These are phyloP conservation scores for Perdita meconis DNA, from an alignment of 2,888 invertebrate genomes.

Conservation along the genomic window DNA sequence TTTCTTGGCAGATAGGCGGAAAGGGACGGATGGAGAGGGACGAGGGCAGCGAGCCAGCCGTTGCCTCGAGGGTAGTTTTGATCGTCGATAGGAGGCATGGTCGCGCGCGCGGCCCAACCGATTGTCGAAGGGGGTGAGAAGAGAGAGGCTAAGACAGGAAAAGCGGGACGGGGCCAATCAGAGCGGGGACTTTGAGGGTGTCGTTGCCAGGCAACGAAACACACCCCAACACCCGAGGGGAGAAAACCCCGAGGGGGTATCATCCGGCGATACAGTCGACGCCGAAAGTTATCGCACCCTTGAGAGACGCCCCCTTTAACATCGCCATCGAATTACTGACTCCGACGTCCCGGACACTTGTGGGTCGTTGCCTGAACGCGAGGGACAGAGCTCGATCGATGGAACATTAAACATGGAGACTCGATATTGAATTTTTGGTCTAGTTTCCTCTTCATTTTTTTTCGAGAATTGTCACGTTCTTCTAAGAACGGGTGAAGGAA, in stretches of 20 bases:
- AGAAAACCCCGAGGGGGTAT: constrained; percentile 74
- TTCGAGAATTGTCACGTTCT: too few species aligned
- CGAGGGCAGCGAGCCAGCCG: constrained; percentile 7
- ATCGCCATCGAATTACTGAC: constrained; percentile 59
- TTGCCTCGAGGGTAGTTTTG: constrained; percentile 58
- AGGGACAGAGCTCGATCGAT: constrained; percentile 10
- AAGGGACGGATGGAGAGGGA: background rate
- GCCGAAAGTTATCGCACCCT: constrained; percentile 74
- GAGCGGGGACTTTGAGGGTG: constrained; percentile 80
- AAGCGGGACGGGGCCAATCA: constrained; percentile 80
- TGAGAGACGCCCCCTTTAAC: constrained; percentile 68
- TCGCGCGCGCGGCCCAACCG: constrained; percentile 45
- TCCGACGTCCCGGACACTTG: constrained; percentile 56
- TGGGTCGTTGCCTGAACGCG: constrained; percentile 24
- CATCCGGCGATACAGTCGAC: constrained; percentile 73
- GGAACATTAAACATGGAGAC: background rate
- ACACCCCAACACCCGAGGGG: constrained; percentile 75
- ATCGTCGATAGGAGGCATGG: constrained; percentile 61
- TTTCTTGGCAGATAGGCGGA: constrained; percentile 10
- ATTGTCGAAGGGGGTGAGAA: constrained; percentile 67
- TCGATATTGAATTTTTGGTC: background rate
- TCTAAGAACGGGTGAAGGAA: too few species aligned
- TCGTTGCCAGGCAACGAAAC: constrained; percentile 83
- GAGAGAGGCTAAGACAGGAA: constrained; percentile 75
- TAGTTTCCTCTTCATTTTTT: background rate